phyloP scores from a whole-genome alignment of 2,113 vertebrate genomes.

The Gavia stellata region DNA sequence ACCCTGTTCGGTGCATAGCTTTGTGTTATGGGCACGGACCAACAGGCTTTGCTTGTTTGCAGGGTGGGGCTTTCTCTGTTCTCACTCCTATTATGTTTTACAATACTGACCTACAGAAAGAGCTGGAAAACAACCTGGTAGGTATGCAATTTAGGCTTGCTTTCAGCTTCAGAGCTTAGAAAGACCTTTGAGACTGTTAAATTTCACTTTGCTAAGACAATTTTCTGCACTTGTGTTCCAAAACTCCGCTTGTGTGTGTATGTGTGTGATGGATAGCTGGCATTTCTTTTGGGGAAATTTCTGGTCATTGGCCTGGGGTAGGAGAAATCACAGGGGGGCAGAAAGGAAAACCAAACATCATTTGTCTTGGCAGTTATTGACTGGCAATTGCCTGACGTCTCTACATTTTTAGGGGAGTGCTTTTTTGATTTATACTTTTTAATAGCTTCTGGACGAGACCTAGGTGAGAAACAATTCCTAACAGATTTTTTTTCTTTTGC shows the following conservation, averaged over 20 bases:
- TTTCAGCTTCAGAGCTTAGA: background rate
- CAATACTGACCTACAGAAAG: background rate
- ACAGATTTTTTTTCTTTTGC: background rate
- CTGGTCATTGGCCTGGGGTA: background rate
- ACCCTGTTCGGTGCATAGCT: background rate
- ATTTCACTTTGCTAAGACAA: background rate
- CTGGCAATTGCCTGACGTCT: background rate
- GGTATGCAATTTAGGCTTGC: background rate
- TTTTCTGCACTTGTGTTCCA: background rate
- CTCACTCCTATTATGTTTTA: background rate
- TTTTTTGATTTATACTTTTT: constrained; percentile 36
- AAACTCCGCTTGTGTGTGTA: background rate
- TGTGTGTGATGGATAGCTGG: background rate
- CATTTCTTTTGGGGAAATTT: background rate
- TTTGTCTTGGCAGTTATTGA: constrained; percentile 18
- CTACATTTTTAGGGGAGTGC: background rate
- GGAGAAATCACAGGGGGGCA: background rate
- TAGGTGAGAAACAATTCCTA: background rate
- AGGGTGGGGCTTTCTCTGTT: background rate
- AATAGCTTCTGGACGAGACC: background rate
- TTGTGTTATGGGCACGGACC: background rate
- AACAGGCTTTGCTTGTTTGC: background rate
- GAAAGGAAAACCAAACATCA: background rate
- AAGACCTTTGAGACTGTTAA: background rate
- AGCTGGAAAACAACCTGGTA: background rate